Conservation (phyloP, 2,888 invertebrate genomes). For the Agriopis marginaria region DNA sequence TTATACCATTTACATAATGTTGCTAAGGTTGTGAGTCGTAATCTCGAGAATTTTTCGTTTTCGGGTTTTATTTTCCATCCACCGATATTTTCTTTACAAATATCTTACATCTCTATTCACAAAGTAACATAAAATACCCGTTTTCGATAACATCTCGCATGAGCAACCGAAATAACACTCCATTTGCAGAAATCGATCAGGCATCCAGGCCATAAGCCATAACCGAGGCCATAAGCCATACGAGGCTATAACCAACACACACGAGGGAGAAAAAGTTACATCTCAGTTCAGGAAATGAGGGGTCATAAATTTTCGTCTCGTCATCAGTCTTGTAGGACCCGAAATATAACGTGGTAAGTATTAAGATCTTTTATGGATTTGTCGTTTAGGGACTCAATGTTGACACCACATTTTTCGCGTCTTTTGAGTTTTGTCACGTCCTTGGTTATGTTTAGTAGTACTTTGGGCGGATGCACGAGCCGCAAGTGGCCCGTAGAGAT, state of each 20-base stretch:
- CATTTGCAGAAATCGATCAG: slow-evolving; percentile 31
- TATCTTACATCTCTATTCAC: slow-evolving; percentile 5
- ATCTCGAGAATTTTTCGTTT: too few relatives aligned
- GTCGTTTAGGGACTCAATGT: not conserved
- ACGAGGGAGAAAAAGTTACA: slow-evolving; percentile 28
- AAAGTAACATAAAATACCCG: slow-evolving; percentile 20
- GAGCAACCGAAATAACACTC: slow-evolving; percentile 28
- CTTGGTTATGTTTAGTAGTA: not conserved
- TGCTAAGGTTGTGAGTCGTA: too few relatives aligned
- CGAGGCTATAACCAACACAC: slow-evolving; percentile 27
- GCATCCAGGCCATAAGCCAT: slow-evolving; percentile 21
- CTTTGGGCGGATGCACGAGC: too few relatives aligned
- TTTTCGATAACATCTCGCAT: slow-evolving; percentile 14
- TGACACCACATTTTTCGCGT: not conserved
- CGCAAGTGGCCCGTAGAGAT: too few relatives aligned
- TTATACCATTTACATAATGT: too few relatives aligned
- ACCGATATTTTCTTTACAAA: not conserved
- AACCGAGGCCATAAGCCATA: slow-evolving; percentile 24
- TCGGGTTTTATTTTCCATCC: not conserved
- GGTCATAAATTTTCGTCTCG: slow-evolving; percentile 20
- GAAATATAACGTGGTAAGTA: not conserved
- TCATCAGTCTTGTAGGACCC: slow-evolving; percentile 12
- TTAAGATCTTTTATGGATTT: slow-evolving; percentile 4
- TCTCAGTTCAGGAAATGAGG: slow-evolving; percentile 30
- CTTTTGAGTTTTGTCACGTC: not conserved